phyloP scores from a whole-genome alignment of 2,797 vertebrate genomes.

The Australoheros facetus region DNA sequence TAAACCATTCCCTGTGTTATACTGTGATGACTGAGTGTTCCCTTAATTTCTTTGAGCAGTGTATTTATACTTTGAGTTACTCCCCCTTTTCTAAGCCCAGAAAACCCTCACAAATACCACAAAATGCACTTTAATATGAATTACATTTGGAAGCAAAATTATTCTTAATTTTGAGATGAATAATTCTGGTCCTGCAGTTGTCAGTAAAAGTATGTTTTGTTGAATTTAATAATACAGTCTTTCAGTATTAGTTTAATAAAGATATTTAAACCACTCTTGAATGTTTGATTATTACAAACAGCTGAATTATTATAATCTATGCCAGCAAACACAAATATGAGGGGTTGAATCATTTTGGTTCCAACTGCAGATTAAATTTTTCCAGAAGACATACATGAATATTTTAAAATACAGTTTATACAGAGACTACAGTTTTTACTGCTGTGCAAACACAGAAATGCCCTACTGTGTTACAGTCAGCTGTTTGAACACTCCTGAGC shows the following conservation, averaged over 20 bases:
- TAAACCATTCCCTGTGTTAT: too few relatives aligned
- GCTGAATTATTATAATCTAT: too few relatives aligned
- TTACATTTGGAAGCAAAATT: too few relatives aligned
- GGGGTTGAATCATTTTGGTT: not conserved
- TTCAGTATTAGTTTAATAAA: not conserved
- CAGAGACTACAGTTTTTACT: not conserved
- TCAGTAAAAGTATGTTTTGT: not conserved
- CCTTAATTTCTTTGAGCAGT: not conserved
- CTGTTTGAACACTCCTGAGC: too few relatives aligned
- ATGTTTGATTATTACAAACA: too few relatives aligned
- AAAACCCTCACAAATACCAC: not conserved
- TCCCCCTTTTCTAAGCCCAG: not conserved
- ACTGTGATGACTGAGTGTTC: too few relatives aligned
- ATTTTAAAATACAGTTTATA: not conserved
- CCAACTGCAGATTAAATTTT: not conserved
- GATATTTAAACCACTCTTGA: not conserved
- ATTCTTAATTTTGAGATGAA: too few relatives aligned
- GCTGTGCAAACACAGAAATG: not conserved
- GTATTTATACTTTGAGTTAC: not conserved
- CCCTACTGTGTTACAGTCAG: not conserved
- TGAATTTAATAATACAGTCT: not conserved
- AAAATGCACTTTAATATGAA: not conserved
- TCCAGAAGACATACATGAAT: not conserved
- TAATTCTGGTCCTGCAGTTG: not conserved
- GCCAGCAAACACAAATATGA: not conserved